A percentile compares a stretch with the other conserved stretches of the same genome.
phyloP scores from a whole-genome alignment of 1,140 invertebrate genomes.

The Pogonomyrmex californicus region DNA sequence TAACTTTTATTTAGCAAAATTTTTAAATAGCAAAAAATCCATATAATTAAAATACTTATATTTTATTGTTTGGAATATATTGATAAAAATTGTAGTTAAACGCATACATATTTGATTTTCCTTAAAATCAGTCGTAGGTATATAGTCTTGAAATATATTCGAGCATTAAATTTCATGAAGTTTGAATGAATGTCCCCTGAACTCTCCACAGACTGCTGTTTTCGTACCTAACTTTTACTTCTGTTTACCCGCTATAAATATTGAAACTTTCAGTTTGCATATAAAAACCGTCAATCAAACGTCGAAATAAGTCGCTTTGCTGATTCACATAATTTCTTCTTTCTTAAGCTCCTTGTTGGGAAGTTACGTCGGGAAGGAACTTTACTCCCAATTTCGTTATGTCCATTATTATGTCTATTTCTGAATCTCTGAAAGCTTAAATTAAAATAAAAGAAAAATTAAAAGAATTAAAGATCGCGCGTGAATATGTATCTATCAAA shows the following conservation, averaged over 20 bases:
- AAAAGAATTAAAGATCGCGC: background rate
- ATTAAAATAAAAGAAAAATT: background rate
- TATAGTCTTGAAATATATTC: conserved; percentile 56
- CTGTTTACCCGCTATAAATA: conserved; percentile 58
- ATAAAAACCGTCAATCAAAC: conserved; percentile 59
- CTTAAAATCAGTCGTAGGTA: conserved; percentile 21
- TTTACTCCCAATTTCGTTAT: background rate
- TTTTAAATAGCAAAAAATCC: background rate
- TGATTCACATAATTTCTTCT: conserved; percentile 52
- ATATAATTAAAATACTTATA: background rate
- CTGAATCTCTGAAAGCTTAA: background rate
- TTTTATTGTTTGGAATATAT: background rate
- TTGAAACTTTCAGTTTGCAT: conserved; percentile 55
- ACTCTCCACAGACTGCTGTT: conserved; percentile 45
- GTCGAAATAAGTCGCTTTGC: conserved; percentile 50
- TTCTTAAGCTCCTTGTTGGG: background rate
- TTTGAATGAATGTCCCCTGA: conserved; percentile 44
- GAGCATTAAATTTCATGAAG: conserved; percentile 59
- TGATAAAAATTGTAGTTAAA: conserved; percentile 22
- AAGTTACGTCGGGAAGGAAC: conserved; percentile 11
- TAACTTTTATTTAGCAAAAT: background rate
- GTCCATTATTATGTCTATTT: background rate
- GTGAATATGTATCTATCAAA: background rate
- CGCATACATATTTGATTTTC: background rate
- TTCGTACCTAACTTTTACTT: conserved; percentile 49